Evolutionary conservation across 2,113 vertebrate genomes (phyloP).

Genomic region (Alectura lathami): DNA sequence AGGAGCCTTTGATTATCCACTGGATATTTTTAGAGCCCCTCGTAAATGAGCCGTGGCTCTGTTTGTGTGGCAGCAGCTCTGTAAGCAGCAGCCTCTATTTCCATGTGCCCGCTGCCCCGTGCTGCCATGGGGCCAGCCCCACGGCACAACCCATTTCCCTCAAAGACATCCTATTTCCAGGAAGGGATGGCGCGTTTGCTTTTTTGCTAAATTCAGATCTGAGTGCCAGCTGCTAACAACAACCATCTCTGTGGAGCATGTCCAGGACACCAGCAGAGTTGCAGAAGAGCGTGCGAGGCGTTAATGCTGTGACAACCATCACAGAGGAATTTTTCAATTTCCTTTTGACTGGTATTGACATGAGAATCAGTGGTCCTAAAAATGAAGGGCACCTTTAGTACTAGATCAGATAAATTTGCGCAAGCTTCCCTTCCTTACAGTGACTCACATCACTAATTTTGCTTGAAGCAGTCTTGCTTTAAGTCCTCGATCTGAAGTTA

Average conservation of each 20-base stretch:
- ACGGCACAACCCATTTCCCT: not conserved
- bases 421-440: not conserved
- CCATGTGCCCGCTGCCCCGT: not conserved
- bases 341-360: not conserved
- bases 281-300: not conserved
- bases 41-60: not conserved
- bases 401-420: not conserved
- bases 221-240: constrained; percentile 4
- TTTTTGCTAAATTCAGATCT: not conserved
- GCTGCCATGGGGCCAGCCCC: rapidly evolving
- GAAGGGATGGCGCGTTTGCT: not conserved
- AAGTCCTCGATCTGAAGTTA: not conserved
- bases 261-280: not conserved
- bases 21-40: constrained; percentile 38
- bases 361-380: not conserved
- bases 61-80: not conserved
- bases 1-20: constrained; percentile 45
- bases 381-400: not conserved
- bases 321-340: constrained; percentile 5
- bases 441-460: rapidly evolving
- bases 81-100: not conserved
- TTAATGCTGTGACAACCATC: constrained; percentile 6
- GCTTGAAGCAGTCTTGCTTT: not conserved
- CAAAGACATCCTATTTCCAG: not conserved
- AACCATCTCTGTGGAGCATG: not conserved